Percentiles rank a stretch among this genome's conserved stretches.
Evolutionary conservation across 2,888 invertebrate species (phyloP).

Genomic region (Drosophila niveifrons): DNA sequence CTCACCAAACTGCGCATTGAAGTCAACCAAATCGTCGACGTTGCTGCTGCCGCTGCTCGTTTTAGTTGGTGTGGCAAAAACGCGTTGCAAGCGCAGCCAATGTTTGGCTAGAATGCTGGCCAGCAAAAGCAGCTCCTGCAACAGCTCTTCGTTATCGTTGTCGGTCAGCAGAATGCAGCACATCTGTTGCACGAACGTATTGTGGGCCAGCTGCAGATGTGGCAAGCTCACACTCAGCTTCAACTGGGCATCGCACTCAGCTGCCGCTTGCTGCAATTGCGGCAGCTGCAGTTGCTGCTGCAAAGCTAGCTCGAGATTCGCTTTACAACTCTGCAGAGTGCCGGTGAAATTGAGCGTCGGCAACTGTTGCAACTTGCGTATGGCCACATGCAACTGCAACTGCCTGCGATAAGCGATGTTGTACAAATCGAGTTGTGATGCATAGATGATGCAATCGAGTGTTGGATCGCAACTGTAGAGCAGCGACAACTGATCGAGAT

Average conservation of each 20-base stretch:
- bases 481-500: background rate
- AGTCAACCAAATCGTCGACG: background rate
- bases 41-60: background rate
- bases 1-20: background rate
- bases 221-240: background rate
- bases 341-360: background rate
- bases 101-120: constrained; percentile 7
- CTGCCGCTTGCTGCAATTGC: background rate
- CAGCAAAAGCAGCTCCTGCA: constrained; percentile 14
- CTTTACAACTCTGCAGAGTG: background rate
- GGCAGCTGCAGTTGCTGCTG: background rate
- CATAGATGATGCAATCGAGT: constrained; percentile 25
- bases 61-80: background rate
- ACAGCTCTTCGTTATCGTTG: background rate
- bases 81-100: constrained; percentile 28
- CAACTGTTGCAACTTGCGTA: constrained; percentile 20
- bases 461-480: background rate
- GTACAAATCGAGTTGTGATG: constrained; percentile 25
- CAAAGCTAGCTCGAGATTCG: background rate
- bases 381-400: constrained; percentile 10
- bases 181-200: constrained; percentile 15
- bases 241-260: background rate
- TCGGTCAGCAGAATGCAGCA: background rate
- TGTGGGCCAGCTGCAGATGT: constrained; percentile 31
- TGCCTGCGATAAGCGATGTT: constrained; percentile 24